Percentiles rank a stretch among this genome's conserved stretches.
Conservation (phyloP, 1,140 invertebrate species). For the Aphaenogaster floridana region DNA sequence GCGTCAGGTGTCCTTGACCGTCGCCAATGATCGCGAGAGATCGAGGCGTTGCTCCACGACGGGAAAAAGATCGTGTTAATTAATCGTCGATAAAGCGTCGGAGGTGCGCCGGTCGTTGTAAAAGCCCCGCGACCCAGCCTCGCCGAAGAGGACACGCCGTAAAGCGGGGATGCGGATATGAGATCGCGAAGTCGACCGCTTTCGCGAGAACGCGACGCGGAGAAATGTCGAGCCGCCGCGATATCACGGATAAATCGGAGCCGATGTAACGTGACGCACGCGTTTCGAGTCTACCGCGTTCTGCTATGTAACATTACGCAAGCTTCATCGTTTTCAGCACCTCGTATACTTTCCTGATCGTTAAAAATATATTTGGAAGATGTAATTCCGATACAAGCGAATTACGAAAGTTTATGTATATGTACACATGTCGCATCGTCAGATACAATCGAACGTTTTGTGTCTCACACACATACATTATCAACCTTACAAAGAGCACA, state of each 20-base stretch:
- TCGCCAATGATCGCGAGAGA: slow-evolving; percentile 53
- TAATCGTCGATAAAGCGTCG: slow-evolving; percentile 64
- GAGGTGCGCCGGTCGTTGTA: slow-evolving; percentile 28
- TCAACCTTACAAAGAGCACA: background rate
- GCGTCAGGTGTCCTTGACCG: slow-evolving; percentile 73
- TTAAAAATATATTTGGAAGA: background rate
- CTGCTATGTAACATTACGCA: slow-evolving; percentile 23
- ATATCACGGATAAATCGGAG: slow-evolving; percentile 27
- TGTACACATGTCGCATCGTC: background rate
- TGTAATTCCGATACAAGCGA: background rate
- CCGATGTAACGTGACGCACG: background rate
- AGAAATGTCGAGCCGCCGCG: slow-evolving; percentile 19
- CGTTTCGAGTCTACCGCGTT: slow-evolving; percentile 20
- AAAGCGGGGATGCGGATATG: slow-evolving; percentile 23
- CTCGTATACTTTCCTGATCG: background rate
- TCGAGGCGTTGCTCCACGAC: slow-evolving; percentile 33
- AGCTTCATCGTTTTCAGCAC: background rate
- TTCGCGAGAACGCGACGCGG: background rate
- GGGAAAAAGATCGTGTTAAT: slow-evolving; percentile 59
- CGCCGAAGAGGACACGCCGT: background rate
- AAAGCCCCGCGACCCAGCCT: slow-evolving; percentile 34
- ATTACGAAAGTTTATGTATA: slow-evolving; percentile 9
- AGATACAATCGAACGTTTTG: background rate
- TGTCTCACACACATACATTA: background rate
- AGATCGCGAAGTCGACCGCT: background rate